phyloP scores from a whole-genome alignment of 2,888 invertebrate genomes.

The Matsumyia berberina region DNA sequence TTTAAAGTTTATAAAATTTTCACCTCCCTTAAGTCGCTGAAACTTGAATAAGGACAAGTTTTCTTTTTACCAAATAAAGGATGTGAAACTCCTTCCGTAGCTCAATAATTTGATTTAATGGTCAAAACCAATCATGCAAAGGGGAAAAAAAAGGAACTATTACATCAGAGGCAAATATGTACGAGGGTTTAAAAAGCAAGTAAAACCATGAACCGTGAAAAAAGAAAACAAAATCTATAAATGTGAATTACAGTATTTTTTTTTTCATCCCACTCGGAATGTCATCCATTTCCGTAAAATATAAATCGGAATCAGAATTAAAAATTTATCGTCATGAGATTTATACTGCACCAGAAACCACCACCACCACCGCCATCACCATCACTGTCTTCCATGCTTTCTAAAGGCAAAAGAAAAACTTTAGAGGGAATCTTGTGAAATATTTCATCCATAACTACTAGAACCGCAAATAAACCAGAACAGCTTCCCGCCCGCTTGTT shows the following conservation, averaged over 20 bases:
- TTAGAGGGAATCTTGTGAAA: slow-evolving; percentile 30
- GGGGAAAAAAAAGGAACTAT: slow-evolving; percentile 30
- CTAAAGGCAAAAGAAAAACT: slow-evolving; percentile 24
- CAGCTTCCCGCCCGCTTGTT: slow-evolving; percentile 2
- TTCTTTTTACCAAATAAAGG: slow-evolving; percentile 2
- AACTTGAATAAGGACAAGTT: neutral
- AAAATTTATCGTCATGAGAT: slow-evolving; percentile 46
- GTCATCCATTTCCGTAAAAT: slow-evolving; percentile 44
- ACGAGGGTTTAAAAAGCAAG: slow-evolving; percentile 3
- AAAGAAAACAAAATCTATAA: slow-evolving; percentile 21
- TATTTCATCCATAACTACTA: slow-evolving; percentile 46
- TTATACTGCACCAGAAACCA: slow-evolving; percentile 26
- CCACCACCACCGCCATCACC: neutral
- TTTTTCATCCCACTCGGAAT: slow-evolving; percentile 16
- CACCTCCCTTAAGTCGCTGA: neutral
- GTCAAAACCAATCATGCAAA: slow-evolving; percentile 55
- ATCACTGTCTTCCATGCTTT: neutral
- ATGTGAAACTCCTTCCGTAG: slow-evolving; percentile 27
- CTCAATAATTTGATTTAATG: slow-evolving; percentile 54
- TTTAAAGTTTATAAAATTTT: neutral
- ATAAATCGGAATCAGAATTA: slow-evolving; percentile 54
- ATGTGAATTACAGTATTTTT: slow-evolving; percentile 14
- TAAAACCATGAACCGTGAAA: slow-evolving; percentile 19
- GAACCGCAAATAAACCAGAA: slow-evolving; percentile 35
- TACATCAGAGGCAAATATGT: slow-evolving; percentile 15